Conservation (phyloP, 2,797 vertebrate species). For the Epinephelus malabaricus region DNA sequence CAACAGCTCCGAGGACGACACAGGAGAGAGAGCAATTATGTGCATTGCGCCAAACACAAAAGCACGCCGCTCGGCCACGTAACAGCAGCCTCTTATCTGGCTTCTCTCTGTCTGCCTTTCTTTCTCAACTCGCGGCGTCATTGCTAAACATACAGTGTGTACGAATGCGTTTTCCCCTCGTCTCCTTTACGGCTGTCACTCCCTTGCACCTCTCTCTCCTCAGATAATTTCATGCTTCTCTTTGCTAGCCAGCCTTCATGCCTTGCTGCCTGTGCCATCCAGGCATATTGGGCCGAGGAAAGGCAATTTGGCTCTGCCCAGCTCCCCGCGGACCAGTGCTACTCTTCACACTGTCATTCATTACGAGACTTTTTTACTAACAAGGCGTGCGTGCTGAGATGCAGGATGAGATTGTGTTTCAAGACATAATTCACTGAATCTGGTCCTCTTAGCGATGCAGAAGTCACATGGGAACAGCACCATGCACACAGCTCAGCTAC, state of each 20-base stretch:
- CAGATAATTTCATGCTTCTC: constrained; percentile 70
- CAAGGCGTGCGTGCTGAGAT: constrained; percentile 71
- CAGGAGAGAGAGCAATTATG: constrained; percentile 75
- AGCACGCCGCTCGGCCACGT: constrained; percentile 57
- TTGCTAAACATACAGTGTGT: constrained; percentile 43
- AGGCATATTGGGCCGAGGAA: constrained; percentile 71
- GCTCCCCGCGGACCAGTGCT: constrained; percentile 72
- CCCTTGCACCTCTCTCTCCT: constrained; percentile 45
- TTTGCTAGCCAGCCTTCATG: constrained; percentile 72
- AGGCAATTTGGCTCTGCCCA: constrained; percentile 77
- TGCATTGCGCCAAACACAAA: constrained; percentile 73
- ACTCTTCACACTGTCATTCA: constrained; percentile 74
- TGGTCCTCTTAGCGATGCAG: constrained; percentile 52
- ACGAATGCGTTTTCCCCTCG: constrained; percentile 12
- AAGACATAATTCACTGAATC: constrained; percentile 68
- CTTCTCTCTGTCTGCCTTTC: constrained; percentile 63
- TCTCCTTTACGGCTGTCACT: constrained; percentile 44
- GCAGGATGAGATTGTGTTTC: constrained; percentile 64
- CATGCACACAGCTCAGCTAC: neutral
- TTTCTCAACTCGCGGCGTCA: constrained; percentile 40
- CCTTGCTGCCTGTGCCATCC: constrained; percentile 69
- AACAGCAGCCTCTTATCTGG: constrained; percentile 74
- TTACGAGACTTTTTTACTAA: constrained; percentile 70
- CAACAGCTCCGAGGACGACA: constrained; percentile 56
- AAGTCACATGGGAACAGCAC: constrained; percentile 44